Base-by-base conservation (phyloP, 30 jellyfish, hydroid and myxozoan genomes). In the Clytia hemisphaerica region DNA sequence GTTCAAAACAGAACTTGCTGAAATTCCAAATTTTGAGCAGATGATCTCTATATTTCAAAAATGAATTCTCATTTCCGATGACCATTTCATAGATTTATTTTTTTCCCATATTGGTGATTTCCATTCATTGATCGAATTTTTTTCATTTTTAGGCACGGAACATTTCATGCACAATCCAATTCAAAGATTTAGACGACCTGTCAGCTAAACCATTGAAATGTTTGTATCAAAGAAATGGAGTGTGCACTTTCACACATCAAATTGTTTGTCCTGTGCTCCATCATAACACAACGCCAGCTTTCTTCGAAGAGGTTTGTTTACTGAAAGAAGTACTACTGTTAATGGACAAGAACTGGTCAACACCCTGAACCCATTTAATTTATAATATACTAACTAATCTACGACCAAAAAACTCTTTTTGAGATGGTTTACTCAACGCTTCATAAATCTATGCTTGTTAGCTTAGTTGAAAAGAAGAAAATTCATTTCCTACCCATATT, bases 221-320 rank as follows among this genome's bases (percentile, higher is more conserved):
- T 71, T 79, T 88, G 31, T 88, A 76, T 71, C 83, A 69, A 71
- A 59, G 83, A 14, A 86, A 88, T 75, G 97, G 97, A 3, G 72
- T 94, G 0, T 76, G 94, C 77, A 65, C 94, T 3, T 61, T 80
- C 68, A 80, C 94, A 5, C 58, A 85, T 36, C 58, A 86, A 40
- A 4, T 88, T 6, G 51, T 58, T 12, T 73, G 94, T 22, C 97
- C 97, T 49, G 93, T 88, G 30, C 71, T 88, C 27, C 61, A 88
- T 45, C 97, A 88, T 51, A 88, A 73, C 76, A 70, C 94, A 9
- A 32, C 92, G 34, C 97, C 97, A 7, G 62, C 93, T 25, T 88
- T 88, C 61, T 88, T 57, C 53, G 92, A 79, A 61, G 97, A 88
- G 88, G 97, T 88, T 45, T 5, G 72, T n/a, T n/a, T n/a, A n/a